phyloP scores from a whole-genome alignment of 30 jellyfish, hydroid and myxozoan species.

The Chrysaora quinquecirrha region DNA sequence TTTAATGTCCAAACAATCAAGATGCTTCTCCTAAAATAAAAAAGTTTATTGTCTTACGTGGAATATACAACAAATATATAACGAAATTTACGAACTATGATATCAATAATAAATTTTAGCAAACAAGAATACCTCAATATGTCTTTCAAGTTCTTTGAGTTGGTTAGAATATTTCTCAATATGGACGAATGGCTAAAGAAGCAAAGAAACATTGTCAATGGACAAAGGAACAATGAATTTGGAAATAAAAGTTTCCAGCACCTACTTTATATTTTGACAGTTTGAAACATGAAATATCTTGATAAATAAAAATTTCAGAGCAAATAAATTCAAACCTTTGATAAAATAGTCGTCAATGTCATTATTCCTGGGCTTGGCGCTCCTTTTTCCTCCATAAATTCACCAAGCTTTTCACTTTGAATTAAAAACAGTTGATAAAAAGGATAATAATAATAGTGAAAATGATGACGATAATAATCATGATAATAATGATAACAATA shows the following conservation, averaged over 20 bases:
- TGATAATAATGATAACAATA: too few species aligned
- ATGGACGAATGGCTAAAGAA: slow-evolving; percentile 87
- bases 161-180: slow-evolving; percentile 93
- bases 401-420: slow-evolving; percentile 82
- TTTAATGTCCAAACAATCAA: slow-evolving; percentile 91
- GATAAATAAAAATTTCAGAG: neutral
- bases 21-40: slow-evolving; percentile 67
- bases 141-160: slow-evolving; percentile 89
- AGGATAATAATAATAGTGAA: too few species aligned
- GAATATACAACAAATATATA: too few species aligned
- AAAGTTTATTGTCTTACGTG: neutral
- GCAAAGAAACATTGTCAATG: neutral
- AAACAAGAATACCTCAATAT: slow-evolving; percentile 83
- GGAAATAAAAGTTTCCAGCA: too few species aligned
- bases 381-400: slow-evolving; percentile 88
- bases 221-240: too few species aligned
- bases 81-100: too few species aligned
- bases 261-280: too few species aligned
- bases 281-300: too few species aligned
- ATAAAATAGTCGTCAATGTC: slow-evolving; percentile 76
- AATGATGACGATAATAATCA: too few species aligned
- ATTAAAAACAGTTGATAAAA: too few species aligned
- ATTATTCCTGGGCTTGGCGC: slow-evolving; percentile 96
- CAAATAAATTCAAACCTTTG: slow-evolving; percentile 65
- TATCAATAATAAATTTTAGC: too few species aligned